Conservation (phyloP, 2,888 invertebrate species). For the Hyposoter dolosus region DNA sequence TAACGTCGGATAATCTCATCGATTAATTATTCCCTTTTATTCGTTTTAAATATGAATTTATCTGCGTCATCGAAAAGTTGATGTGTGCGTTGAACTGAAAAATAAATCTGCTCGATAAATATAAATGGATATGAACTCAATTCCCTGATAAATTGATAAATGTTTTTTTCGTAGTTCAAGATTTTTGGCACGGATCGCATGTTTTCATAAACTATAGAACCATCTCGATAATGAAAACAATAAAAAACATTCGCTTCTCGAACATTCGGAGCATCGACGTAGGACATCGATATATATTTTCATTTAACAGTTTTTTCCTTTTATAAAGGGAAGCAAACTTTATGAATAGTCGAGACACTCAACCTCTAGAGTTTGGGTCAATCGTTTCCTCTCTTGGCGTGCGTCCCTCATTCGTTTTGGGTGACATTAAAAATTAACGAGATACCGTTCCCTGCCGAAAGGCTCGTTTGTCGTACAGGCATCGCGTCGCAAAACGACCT, state of each 20-base stretch:
- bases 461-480: slow-evolving; percentile 15
- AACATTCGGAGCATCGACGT: neutral
- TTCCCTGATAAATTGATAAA: neutral
- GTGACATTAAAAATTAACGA: slow-evolving; percentile 34
- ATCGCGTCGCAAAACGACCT: slow-evolving; percentile 5
- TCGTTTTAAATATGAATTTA: neutral
- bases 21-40: slow-evolving; percentile 8
- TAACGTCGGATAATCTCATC: neutral
- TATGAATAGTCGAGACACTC: slow-evolving; percentile 72
- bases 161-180: neutral
- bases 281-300: neutral
- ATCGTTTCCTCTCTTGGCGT: slow-evolving; percentile 32
- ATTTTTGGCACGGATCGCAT: neutral
- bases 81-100: neutral
- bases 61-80: neutral
- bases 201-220: neutral
- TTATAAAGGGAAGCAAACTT: neutral
- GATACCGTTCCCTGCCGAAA: neutral
- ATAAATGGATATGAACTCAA: neutral
- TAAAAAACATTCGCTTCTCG: neutral
- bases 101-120: neutral
- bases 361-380: slow-evolving; percentile 50
- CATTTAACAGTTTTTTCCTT: neutral
- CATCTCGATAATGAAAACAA: neutral
- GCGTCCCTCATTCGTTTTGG: slow-evolving; percentile 3